Evolutionary conservation across 2,113 vertebrate species (phyloP), one percentile per base, ranked within the genome.

Genomic region (Progne subis): DNA sequence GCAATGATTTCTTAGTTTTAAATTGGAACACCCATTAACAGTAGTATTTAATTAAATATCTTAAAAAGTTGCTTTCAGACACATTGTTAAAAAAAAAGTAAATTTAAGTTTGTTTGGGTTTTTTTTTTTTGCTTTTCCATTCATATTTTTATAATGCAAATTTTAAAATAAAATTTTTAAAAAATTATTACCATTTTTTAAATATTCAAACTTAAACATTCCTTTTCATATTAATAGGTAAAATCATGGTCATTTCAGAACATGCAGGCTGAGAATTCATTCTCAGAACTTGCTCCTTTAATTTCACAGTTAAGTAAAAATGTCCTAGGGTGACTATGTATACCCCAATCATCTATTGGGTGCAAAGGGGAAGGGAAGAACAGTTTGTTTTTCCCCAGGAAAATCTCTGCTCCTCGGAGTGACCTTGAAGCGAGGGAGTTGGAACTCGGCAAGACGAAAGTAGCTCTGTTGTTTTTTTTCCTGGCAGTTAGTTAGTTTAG

Each of bases 131-230:
- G 21, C 0, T 29, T 55, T 37, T 49, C 19, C 0, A 43, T 47
- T 61, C 41, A 18, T 8, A 39, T 25, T 70, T 90, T 41, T 1
- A 7, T 31, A 71, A 21, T 12, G 0, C 5, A 34, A 28, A 0
- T 11, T 41, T 80, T 61, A 0, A 2, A 64, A 39, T 15, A 8
- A 12, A 18, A 23, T 24, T 56, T 46, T 2, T 6, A 31, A 13
- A 16, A 8, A 41, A 5, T 43, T 55, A 19, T 26, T 0, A 2
- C 3, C 32, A 24, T 24, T 18, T 56, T 78, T 60, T 3, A 25
- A 41, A 3, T 41, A 37, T 41, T 46, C 17, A 74, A 75, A 5
- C 9, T 55, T 23, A 77, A 94, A n/a, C 37, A 41, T 31, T 52
- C 4, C 4, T 4, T 74, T 74, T 14, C 5, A 6, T 31, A 2